A percentile compares a stretch with the other conserved stretches of the same genome.
phyloP scores from a whole-genome alignment of 1,140 invertebrate species.

The Philotrypesis tridentata region DNA sequence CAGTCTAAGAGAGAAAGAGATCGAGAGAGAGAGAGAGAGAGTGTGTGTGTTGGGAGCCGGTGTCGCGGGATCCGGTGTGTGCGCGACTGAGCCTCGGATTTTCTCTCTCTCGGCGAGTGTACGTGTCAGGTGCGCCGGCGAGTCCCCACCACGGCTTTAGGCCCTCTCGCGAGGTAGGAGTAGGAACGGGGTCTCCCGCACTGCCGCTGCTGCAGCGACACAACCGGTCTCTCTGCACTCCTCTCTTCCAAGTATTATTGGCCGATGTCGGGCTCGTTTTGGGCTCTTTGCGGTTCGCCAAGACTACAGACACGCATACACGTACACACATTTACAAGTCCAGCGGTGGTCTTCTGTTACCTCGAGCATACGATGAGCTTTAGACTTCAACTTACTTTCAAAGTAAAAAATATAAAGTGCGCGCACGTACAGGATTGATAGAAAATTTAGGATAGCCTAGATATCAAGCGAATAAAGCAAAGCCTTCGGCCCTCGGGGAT shows the following conservation, averaged over 20 bases:
- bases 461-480: conserved; percentile 21
- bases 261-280: not conserved
- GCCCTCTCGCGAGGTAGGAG: conserved; percentile 13
- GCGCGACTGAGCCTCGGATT: conserved; percentile 51
- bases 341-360: too few species aligned
- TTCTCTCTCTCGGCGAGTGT: conserved; percentile 23
- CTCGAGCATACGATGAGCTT: too few species aligned
- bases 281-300: not conserved
- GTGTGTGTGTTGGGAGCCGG: not conserved
- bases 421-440: not conserved
- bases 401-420: not conserved
- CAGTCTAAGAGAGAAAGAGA: too few species aligned
- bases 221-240: conserved; percentile 57
- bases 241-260: not conserved
- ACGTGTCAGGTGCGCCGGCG: conserved; percentile 17
- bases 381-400: not conserved
- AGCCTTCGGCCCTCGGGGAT: not conserved
- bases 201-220: conserved; percentile 53
- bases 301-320: not conserved
- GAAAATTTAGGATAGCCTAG: not conserved
- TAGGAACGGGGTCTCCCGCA: conserved; percentile 49
- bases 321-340: too few species aligned
- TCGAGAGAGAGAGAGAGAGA: not conserved
- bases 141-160: conserved; percentile 13
- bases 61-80: conserved; percentile 41